Conservation (phyloP, 2,797 vertebrate genomes). For the Peromyscus attwateri region DNA sequence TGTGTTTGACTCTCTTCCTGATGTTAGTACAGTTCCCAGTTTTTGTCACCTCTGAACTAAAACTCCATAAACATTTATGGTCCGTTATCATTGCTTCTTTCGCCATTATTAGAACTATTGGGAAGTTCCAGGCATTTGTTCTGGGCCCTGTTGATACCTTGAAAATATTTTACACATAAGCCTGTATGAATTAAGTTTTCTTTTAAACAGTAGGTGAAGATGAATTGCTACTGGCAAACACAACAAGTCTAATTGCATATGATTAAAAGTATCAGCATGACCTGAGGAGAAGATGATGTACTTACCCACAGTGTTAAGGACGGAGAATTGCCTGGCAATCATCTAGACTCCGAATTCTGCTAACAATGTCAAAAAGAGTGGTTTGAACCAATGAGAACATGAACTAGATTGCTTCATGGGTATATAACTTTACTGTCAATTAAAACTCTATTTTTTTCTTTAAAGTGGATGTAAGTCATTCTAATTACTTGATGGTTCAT, state of each 20-base stretch:
- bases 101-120: conserved; percentile 19
- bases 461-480: conserved; percentile 55
- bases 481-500: conserved; percentile 59
- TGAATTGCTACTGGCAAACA: conserved; percentile 59
- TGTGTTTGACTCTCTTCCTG: neutral
- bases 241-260: conserved; percentile 50
- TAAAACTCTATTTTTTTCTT: conserved; percentile 63
- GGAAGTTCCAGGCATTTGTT: conserved; percentile 39
- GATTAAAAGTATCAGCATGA: conserved; percentile 56
- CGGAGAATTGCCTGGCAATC: neutral
- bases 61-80: conserved; percentile 24
- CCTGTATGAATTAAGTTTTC: conserved; percentile 48
- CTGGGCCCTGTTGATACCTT: conserved; percentile 29
- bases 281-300: conserved; percentile 14
- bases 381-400: conserved; percentile 29
- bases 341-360: conserved; percentile 29
- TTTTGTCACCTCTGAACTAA: conserved; percentile 18
- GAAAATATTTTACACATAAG: conserved; percentile 46
- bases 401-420: conserved; percentile 47
- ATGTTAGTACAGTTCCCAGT: conserved; percentile 7
- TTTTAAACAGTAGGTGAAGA: conserved; percentile 51
- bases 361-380: neutral
- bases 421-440: conserved; percentile 54
- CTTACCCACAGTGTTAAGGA: neutral
- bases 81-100: conserved; percentile 43